A percentile compares a stretch with the other conserved stretches of the same genome.
Evolutionary conservation across 2,113 vertebrate genomes (phyloP).

Genomic region (Mystacornis crossleyi): DNA sequence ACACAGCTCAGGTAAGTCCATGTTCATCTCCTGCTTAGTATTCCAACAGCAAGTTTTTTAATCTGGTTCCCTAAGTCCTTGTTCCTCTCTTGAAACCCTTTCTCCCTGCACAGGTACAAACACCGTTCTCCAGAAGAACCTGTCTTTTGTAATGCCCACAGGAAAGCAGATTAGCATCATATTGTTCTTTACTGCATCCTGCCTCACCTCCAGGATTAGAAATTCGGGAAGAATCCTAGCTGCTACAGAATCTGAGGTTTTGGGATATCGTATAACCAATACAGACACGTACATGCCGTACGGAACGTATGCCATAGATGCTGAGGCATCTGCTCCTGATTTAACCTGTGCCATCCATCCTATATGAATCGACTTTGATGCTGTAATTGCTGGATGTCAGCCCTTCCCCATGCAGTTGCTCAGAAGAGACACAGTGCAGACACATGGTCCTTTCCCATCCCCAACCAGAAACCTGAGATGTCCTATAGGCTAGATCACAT

Average conservation of each 20-base stretch:
- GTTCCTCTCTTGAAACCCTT: background rate
- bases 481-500: background rate
- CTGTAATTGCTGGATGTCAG: background rate
- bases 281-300: background rate
- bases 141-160: background rate
- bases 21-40: background rate
- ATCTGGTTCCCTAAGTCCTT: background rate
- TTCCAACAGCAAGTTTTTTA: background rate
- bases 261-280: background rate
- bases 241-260: background rate
- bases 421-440: background rate
- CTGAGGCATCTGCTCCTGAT: background rate
- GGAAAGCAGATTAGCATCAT: background rate
- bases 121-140: background rate
- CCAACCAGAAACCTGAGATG: fast-evolving
- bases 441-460: background rate
- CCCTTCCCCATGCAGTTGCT: background rate
- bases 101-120: background rate
- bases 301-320: background rate
- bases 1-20: background rate
- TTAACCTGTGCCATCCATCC: background rate
- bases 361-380: fast-evolving
- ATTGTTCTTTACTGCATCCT: background rate
- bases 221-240: background rate
- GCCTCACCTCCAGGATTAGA: background rate